Evolutionary conservation across 2,113 vertebrate genomes (phyloP).

Genomic region (Oncorhynchus mykiss): DNA sequence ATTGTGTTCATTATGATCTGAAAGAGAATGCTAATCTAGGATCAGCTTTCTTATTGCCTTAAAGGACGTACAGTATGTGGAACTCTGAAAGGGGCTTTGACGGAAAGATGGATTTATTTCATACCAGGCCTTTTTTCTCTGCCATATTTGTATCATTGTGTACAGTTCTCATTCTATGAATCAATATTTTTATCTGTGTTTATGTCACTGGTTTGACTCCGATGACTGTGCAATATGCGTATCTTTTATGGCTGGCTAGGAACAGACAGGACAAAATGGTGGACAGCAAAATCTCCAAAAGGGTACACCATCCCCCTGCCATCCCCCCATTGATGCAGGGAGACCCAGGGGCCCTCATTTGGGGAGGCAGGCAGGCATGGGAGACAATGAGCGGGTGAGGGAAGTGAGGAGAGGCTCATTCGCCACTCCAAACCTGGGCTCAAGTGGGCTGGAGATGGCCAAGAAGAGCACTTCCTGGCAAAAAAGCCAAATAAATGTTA

Average conservation of each 20-base stretch:
- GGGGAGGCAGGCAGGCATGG: conserved; percentile 32
- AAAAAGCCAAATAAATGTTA: conserved; percentile 76
- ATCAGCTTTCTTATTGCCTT: too few species aligned
- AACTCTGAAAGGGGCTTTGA: too few species aligned
- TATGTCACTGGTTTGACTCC: too few species aligned
- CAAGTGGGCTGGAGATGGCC: conserved; percentile 68
- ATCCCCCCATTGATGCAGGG: not conserved
- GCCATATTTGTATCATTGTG: too few species aligned
- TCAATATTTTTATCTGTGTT: too few species aligned
- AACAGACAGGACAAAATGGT: not conserved
- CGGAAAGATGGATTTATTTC: too few species aligned
- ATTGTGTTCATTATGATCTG: too few species aligned
- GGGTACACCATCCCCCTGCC: not conserved
- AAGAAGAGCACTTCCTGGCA: conserved; percentile 66
- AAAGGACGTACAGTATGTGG: too few species aligned
- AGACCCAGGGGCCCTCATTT: conserved; percentile 43
- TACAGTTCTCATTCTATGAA: too few species aligned
- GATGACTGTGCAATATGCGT: too few species aligned
- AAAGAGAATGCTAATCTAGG: too few species aligned
- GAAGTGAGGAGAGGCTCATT: conserved; percentile 23
- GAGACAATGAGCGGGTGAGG: conserved; percentile 62
- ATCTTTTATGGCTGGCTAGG: not conserved
- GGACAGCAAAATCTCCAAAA: not conserved
- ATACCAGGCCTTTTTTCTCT: too few species aligned
- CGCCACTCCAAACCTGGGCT: conserved; percentile 47